Evolutionary conservation across 2,888 invertebrate species (phyloP).

Genomic region (Malachius bipustulatus): DNA sequence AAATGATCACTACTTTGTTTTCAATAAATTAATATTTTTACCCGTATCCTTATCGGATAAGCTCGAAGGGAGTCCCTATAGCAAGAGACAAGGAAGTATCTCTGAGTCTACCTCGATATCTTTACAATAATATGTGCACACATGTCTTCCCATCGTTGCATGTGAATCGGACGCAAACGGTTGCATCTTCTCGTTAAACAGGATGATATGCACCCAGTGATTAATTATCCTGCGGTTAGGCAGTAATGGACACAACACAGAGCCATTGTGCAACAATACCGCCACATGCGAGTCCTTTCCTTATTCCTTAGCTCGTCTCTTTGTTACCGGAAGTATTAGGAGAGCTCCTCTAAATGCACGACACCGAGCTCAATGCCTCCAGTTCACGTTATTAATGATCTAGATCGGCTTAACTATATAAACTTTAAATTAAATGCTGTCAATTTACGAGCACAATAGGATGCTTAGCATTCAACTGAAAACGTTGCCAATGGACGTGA

Average conservation of each 20-base stretch:
- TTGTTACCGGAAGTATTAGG: constrained; percentile 33
- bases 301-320: constrained; percentile 26
- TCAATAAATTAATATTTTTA: too few relatives aligned
- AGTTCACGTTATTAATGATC: constrained; percentile 37
- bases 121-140: too few relatives aligned
- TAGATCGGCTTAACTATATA: constrained; percentile 30
- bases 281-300: neutral
- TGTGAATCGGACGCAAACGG: constrained; percentile 27
- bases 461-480: neutral
- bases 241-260: constrained; percentile 30
- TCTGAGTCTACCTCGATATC: too few relatives aligned
- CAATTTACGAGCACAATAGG: constrained; percentile 9
- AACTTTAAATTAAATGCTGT: constrained; percentile 27
- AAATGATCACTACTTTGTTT: too few relatives aligned
- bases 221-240: constrained; percentile 36
- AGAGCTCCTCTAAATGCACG: constrained; percentile 21
- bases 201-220: constrained; percentile 38
- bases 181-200: constrained; percentile 36
- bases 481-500: too few relatives aligned
- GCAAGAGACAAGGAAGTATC: too few relatives aligned
- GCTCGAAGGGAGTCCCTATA: too few relatives aligned
- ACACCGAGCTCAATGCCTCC: constrained; percentile 25
- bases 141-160: too few relatives aligned
- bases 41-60: too few relatives aligned
- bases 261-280: neutral